Evolutionary conservation across 2,888 invertebrate species (phyloP).

Genomic region (Polylopha cassiicola): DNA sequence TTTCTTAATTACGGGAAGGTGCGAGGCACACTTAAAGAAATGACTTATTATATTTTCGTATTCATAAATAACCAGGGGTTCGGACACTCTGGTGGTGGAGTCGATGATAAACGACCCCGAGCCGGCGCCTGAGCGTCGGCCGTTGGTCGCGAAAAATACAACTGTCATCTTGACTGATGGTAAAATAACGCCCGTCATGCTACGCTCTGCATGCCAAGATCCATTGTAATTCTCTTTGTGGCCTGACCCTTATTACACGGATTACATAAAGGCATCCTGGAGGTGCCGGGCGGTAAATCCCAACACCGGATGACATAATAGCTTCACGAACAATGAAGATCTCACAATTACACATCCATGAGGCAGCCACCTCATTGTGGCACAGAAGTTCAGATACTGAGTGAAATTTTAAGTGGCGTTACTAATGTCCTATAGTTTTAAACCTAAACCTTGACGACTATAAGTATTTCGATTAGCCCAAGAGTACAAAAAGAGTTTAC

Average conservation of each 20-base stretch:
- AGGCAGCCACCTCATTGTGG: no score
- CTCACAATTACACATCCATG: neutral
- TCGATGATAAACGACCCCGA: slow-evolving; percentile 68
- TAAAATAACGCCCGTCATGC: slow-evolving; percentile 70
- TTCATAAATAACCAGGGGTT: slow-evolving; percentile 60
- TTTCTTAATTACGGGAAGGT: slow-evolving; percentile 2
- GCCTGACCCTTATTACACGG: slow-evolving; percentile 55
- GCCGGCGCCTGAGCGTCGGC: slow-evolving; percentile 67
- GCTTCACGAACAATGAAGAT: slow-evolving; percentile 6
- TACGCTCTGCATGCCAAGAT: slow-evolving; percentile 63
- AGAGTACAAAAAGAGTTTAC: no score
- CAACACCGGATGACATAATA: slow-evolving; percentile 16
- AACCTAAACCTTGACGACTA: no score
- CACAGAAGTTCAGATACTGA: no score
- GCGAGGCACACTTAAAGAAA: slow-evolving; percentile 31
- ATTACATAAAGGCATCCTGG: slow-evolving; percentile 45
- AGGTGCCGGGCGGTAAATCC: slow-evolving; percentile 38
- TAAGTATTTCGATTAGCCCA: no score
- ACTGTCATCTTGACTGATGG: slow-evolving; percentile 75
- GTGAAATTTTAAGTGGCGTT: no score
- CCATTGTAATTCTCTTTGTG: slow-evolving; percentile 62
- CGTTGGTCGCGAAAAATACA: slow-evolving; percentile 72
- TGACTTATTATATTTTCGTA: slow-evolving; percentile 43
- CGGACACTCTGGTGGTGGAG: slow-evolving; percentile 50
- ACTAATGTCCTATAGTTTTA: no score